phyloP scores from a whole-genome alignment of 1,140 invertebrate genomes.

The Drosophila ficusphila region DNA sequence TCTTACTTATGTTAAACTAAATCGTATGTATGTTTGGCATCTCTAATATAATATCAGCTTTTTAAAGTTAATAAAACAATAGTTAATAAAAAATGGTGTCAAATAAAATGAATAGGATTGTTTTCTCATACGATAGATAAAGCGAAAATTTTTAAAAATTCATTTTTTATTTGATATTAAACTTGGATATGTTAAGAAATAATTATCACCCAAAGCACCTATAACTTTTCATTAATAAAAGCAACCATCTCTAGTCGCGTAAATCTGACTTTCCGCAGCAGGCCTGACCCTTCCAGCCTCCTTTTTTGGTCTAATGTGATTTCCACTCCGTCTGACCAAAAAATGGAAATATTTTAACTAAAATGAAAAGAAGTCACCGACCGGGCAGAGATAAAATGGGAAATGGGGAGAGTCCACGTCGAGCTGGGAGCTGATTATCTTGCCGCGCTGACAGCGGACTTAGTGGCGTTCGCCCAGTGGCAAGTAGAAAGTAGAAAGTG shows the following conservation, averaged over 20 bases:
- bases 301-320: slow-evolving; percentile 47
- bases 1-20: too few species aligned
- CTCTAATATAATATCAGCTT: too few species aligned
- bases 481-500: slow-evolving; percentile 3
- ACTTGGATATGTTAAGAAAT: too few species aligned
- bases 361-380: slow-evolving; percentile 20
- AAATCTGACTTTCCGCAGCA: not conserved
- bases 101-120: too few species aligned
- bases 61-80: too few species aligned
- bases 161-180: too few species aligned
- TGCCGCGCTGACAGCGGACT: slow-evolving; percentile 64
- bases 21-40: too few species aligned
- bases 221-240: not conserved
- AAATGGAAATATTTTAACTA: slow-evolving; percentile 8
- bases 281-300: slow-evolving; percentile 5
- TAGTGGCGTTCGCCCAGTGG: slow-evolving; percentile 7
- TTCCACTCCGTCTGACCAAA: slow-evolving; percentile 31
- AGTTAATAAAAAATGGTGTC: too few species aligned
- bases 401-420: slow-evolving; percentile 46
- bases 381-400: slow-evolving; percentile 36
- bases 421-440: slow-evolving; percentile 70
- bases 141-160: too few species aligned
- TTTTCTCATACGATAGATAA: too few species aligned
- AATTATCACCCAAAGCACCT: too few species aligned
- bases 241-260: not conserved